These are phyloP conservation scores for Morone saxatilis DNA, from an alignment of 2,113 vertebrate species.

Conservation along the genomic window DNA sequence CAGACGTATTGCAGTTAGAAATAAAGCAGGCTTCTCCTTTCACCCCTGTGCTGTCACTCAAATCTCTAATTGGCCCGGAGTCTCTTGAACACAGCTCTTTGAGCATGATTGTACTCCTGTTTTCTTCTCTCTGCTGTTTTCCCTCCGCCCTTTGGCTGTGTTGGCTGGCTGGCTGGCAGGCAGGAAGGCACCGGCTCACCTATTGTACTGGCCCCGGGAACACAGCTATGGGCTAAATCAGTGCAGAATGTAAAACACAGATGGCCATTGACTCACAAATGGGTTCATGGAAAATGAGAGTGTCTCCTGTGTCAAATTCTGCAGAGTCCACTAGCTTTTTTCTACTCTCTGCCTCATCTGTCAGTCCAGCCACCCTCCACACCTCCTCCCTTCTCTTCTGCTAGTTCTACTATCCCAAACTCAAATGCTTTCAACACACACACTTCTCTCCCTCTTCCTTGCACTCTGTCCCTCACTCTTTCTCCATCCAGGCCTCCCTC, in stretches of 20 bases:
- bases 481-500: slow-evolving; percentile 26
- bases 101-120: slow-evolving; percentile 55
- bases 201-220: slow-evolving; percentile 58
- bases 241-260: slow-evolving; percentile 79
- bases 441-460: not conserved
- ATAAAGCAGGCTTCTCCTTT: slow-evolving; percentile 58
- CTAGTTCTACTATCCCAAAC: not conserved
- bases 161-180: slow-evolving; percentile 49
- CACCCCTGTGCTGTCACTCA: slow-evolving; percentile 72
- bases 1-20: slow-evolving; percentile 58
- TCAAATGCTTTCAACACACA: not conserved
- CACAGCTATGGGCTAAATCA: slow-evolving; percentile 69
- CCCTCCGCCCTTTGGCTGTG: slow-evolving; percentile 50
- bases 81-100: slow-evolving; percentile 68
- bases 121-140: slow-evolving; percentile 50
- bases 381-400: slow-evolving; percentile 2
- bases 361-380: slow-evolving; percentile 35
- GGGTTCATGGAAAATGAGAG: slow-evolving; percentile 70
- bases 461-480: slow-evolving; percentile 31
- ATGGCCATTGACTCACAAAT: slow-evolving; percentile 79
- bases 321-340: slow-evolving; percentile 32
- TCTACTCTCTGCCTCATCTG: slow-evolving; percentile 43
- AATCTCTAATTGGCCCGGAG: slow-evolving; percentile 76
- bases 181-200: slow-evolving; percentile 63
- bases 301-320: slow-evolving; percentile 53